These are phyloP conservation scores for Hedychridium roseum DNA, from an alignment of 2,888 invertebrate genomes.

Conservation along the genomic window DNA sequence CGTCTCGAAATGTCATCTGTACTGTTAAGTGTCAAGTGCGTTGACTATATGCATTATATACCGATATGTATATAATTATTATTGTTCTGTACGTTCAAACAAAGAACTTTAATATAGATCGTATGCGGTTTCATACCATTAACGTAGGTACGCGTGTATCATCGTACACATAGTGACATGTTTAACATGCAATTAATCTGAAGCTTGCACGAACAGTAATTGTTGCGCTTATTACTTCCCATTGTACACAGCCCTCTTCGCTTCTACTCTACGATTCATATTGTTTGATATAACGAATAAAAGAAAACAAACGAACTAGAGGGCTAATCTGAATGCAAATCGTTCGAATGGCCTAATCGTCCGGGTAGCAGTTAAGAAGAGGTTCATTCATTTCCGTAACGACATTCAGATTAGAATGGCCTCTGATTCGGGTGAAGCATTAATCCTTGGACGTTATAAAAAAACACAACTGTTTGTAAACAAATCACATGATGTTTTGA, in stretches of 20 bases:
- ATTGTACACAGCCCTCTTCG: slow-evolving; percentile 55
- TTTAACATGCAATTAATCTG: slow-evolving; percentile 64
- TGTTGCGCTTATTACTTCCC: slow-evolving; percentile 62
- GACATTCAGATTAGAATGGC: too few relatives aligned
- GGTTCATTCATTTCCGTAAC: too few relatives aligned
- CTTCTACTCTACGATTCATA: slow-evolving; percentile 36
- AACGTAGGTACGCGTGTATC: slow-evolving; percentile 59
- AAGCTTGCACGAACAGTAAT: slow-evolving; percentile 62
- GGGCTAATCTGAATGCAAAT: slow-evolving; percentile 9
- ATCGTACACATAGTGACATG: slow-evolving; percentile 61
- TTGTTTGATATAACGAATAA: slow-evolving; percentile 28
- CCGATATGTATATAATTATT: slow-evolving; percentile 58
- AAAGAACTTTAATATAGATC: slow-evolving; percentile 56
- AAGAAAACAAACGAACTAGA: slow-evolving; percentile 19
- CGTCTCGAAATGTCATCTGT: slow-evolving; percentile 20
- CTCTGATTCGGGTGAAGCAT: too few relatives aligned
- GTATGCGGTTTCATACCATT: slow-evolving; percentile 56
- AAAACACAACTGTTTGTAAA: too few relatives aligned
- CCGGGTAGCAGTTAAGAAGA: too few relatives aligned
- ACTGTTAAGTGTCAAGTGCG: slow-evolving; percentile 49
- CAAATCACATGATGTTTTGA: too few relatives aligned
- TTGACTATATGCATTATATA: slow-evolving; percentile 55
- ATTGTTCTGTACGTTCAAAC: slow-evolving; percentile 55
- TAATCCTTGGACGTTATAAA: too few relatives aligned
- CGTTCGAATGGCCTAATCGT: too few relatives aligned